Conservation (phyloP, 2,888 invertebrate genomes). For the Anorthoa munda region DNA sequence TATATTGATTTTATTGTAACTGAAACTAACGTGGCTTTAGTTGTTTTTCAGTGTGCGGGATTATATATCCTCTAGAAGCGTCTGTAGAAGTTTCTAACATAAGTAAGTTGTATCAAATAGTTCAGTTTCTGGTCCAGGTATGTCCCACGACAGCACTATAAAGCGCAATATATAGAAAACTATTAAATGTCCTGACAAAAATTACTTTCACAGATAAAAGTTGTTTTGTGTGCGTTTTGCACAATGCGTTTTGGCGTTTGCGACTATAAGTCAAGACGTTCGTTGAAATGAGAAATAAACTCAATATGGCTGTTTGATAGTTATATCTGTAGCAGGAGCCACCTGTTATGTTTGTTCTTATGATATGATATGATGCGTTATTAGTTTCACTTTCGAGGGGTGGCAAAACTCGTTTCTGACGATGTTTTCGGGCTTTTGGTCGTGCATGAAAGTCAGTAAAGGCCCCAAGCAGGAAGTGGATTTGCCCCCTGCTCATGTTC, state of each 20-base stretch:
- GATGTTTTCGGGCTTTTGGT: background rate
- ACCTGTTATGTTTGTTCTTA: slow-evolving; percentile 70
- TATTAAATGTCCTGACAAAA: slow-evolving; percentile 41
- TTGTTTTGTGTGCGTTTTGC: slow-evolving; percentile 60
- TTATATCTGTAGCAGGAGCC: slow-evolving; percentile 66
- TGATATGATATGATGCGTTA: slow-evolving; percentile 33
- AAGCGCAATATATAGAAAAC: slow-evolving; percentile 22
- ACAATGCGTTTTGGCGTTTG: slow-evolving; percentile 65
- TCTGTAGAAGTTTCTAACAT: no score
- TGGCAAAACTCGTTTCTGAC: slow-evolving; percentile 1
- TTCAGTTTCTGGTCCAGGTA: background rate
- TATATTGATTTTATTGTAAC: background rate
- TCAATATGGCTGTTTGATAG: slow-evolving; percentile 68
- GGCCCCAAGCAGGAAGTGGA: no score
- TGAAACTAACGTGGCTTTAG: background rate
- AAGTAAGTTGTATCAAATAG: background rate
- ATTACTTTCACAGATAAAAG: slow-evolving; percentile 31
- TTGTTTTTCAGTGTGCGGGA: no score
- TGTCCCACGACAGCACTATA: slow-evolving; percentile 12
- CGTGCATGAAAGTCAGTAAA: background rate
- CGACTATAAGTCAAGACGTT: slow-evolving; percentile 69
- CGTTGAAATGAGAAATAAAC: slow-evolving; percentile 74
- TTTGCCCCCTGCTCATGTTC: no score
- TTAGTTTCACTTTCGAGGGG: slow-evolving; percentile 12
- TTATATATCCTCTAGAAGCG: no score